Evolutionary conservation across 1,140 invertebrate genomes (phyloP).

Genomic region (Druon quercuslanigerum): DNA sequence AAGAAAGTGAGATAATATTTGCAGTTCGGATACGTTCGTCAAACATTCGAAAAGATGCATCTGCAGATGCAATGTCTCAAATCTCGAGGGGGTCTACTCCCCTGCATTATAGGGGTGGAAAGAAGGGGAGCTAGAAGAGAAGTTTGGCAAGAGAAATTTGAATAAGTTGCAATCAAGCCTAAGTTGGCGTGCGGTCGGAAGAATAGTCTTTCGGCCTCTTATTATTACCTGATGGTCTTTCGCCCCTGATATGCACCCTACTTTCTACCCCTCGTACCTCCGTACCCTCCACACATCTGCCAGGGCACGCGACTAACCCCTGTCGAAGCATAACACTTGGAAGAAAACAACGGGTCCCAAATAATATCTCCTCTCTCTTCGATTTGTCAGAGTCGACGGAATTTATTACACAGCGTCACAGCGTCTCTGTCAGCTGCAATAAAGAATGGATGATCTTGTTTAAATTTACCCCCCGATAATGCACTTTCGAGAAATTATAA

Average conservation of each 20-base stretch:
- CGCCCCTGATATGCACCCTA: conserved; percentile 51
- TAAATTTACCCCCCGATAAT: not conserved
- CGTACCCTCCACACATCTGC: conserved; percentile 64
- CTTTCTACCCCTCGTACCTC: conserved; percentile 46
- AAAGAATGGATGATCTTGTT: not conserved
- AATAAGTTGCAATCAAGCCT: conserved; percentile 63
- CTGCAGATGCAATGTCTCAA: conserved; percentile 12
- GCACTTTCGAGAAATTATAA: not conserved
- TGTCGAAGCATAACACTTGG: conserved; percentile 59
- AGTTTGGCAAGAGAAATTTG: conserved; percentile 58
- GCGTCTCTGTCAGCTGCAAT: conserved; percentile 9
- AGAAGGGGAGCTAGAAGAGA: conserved; percentile 30
- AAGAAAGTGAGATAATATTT: no score
- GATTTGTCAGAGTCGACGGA: conserved; percentile 33
- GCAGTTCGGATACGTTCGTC: no score
- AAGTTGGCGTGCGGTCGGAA: conserved; percentile 51
- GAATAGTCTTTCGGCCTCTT: conserved; percentile 60
- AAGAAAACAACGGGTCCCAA: conserved; percentile 59
- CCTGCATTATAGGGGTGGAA: not conserved
- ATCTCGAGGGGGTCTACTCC: conserved; percentile 17
- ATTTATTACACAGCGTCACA: conserved; percentile 9
- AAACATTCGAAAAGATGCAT: not conserved
- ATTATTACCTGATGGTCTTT: conserved; percentile 69
- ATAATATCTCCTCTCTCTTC: conserved; percentile 44
- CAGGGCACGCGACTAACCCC: conserved; percentile 67